These are phyloP conservation scores for Sparidentex hasta DNA, from an alignment of 2,797 vertebrate genomes.

Conservation along the genomic window DNA sequence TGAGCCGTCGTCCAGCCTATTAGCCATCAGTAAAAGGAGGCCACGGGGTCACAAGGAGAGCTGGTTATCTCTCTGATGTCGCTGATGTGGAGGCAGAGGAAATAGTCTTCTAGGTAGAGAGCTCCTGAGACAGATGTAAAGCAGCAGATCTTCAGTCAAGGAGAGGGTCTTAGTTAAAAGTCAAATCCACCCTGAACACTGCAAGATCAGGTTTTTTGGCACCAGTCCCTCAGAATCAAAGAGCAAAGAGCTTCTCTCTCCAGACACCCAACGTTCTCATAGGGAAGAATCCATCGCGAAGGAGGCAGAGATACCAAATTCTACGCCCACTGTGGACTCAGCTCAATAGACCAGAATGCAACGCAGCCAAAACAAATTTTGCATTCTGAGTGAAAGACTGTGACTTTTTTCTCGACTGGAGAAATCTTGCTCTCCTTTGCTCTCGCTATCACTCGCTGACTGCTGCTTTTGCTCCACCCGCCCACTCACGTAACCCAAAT, in stretches of 20 bases:
- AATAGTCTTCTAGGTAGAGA: constrained; percentile 2
- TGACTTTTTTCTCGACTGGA: constrained; percentile 26
- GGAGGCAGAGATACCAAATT: constrained; percentile 17
- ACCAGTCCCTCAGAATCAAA: background rate
- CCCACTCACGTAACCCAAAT: constrained; percentile 18
- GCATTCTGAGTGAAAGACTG: constrained; percentile 14
- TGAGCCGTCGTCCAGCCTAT: constrained; percentile 43
- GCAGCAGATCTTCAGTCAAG: background rate
- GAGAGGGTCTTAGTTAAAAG: background rate
- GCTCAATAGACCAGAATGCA: constrained; percentile 27
- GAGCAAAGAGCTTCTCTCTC: constrained; percentile 12
- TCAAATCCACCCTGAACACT: constrained; percentile 1
- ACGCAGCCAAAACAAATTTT: constrained; percentile 33
- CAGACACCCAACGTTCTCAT: background rate
- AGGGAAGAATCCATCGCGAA: background rate
- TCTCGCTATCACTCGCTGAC: background rate
- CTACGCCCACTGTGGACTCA: constrained; percentile 5
- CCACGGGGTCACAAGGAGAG: constrained; percentile 41
- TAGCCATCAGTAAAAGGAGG: constrained; percentile 52
- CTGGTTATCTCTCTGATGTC: constrained; percentile 25
- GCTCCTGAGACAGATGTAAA: constrained; percentile 12
- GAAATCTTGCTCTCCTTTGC: background rate
- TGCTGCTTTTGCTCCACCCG: background rate
- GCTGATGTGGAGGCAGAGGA: constrained; percentile 4
- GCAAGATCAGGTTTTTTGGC: constrained; percentile 6